Evolutionary conservation across 2,888 invertebrate species (phyloP), one percentile per base, ranked within the genome.

Genomic region (Brassicogethes aeneus): DNA sequence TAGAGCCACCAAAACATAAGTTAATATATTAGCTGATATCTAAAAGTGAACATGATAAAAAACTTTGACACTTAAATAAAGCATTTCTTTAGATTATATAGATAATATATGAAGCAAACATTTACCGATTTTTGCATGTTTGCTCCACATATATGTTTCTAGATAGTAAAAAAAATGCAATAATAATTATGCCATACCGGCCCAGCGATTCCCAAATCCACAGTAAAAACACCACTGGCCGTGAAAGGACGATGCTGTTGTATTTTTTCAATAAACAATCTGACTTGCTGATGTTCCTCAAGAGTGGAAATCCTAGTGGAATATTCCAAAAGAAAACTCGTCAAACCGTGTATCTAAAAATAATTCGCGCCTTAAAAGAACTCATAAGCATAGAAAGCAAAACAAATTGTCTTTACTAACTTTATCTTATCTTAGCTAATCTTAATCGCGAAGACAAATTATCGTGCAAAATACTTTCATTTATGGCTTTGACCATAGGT

Each of bases 11-110:
- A 68, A 52, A 7, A 69, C 65, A 41, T 69, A 69, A 0, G 68
- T 69, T 15, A 69, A 45, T 39, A 69, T 61, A 44, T 64, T 67
- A 7, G 66, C 66, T 36, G 59, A 62, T 43, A 69, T 64, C 68
- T 68, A 50, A 44, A 65, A 65, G 29, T 51, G 43, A 43, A 33
- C 42, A 40, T n/a, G n/a, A n/a, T n/a, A n/a, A n/a, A n/a, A n/a
- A n/a, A n/a, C n/a, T n/a, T n/a, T n/a, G n/a, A n/a, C n/a, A n/a
- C n/a, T n/a, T n/a, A n/a, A n/a, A n/a, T n/a, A n/a, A n/a, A n/a
- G n/a, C n/a, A n/a, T n/a, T n/a, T n/a, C n/a, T n/a, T n/a, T n/a
- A n/a, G n/a, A n/a, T n/a, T n/a, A n/a, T n/a, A n/a, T n/a, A n/a
- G n/a, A n/a, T n/a, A n/a, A n/a, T n/a, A n/a, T n/a, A n/a, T n/a